Evolutionary conservation across 2,888 invertebrate species (phyloP).

Genomic region (Troides oblongomaculatus): DNA sequence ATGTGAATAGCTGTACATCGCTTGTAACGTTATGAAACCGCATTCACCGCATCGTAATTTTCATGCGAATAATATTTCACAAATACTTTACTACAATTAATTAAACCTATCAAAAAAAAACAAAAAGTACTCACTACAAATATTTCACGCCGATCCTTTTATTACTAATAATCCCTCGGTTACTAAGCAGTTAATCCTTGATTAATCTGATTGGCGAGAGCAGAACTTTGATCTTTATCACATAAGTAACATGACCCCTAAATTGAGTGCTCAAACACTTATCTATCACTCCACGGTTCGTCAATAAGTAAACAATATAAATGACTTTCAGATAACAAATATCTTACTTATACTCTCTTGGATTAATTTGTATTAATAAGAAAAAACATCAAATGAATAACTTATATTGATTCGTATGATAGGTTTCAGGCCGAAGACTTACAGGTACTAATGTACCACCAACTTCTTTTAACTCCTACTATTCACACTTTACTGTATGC

Average conservation of each 20-base stretch:
- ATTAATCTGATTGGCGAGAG: not conserved
- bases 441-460: too few relatives aligned
- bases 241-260: not conserved
- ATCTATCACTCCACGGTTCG: not conserved
- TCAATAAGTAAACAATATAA: not conserved
- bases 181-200: not conserved
- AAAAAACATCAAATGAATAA: too few relatives aligned
- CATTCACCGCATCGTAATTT: not conserved
- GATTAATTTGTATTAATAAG: not conserved
- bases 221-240: not conserved
- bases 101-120: not conserved
- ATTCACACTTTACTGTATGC: too few relatives aligned
- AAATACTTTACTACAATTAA: not conserved
- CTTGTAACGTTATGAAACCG: conserved; percentile 9
- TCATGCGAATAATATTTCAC: not conserved
- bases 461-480: too few relatives aligned
- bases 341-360: too few relatives aligned
- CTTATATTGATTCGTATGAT: too few relatives aligned
- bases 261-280: not conserved
- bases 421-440: too few relatives aligned
- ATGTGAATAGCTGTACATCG: conserved; percentile 16
- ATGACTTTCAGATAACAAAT: not conserved
- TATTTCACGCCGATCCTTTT: not conserved
- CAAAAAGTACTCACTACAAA: not conserved
- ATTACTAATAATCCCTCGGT: not conserved